Base-by-base conservation (phyloP, 2,113 vertebrate genomes). In the Alectura lathami region DNA sequence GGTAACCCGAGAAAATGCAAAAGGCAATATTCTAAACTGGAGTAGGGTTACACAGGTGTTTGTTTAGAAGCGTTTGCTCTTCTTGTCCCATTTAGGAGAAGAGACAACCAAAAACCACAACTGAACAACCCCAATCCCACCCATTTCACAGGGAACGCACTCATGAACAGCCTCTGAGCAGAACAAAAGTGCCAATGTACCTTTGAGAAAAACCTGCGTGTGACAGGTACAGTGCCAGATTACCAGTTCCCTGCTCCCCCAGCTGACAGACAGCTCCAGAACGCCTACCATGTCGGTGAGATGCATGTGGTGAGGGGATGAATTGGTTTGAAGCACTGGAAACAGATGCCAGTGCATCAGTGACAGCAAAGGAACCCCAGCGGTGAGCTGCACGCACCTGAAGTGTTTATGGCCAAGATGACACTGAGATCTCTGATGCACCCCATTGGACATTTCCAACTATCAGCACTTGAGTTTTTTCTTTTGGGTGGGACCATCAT, bases 181-280 rank as follows among this genome's bases (percentile, higher is more conserved):
- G 14, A 27, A 27, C n/a, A 23, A 22, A 62, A 18, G 62, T 27
- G 22, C 42, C 4, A 4, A 15, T 6, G 17, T 24, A 34, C 29
- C 38, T 36, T 3, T 36, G 38, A 53, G 70, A 63, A 27, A 32
- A n/a, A 13, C 27, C 34, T 68, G 48, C 43, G 13, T 0, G 0
- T 1, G 5, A 24, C 22, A 53, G 59, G 15, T 43, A 13, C 34
- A 67, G 59, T 0, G 1, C 56, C 34, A 23, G 21, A 5, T 9
- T 9, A 50, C 0, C 64, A 43, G 34, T 14, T 47, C 53, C 36
- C 20, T 23, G 8, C 75, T 26, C 45, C 29, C 47, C 29, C 21
- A 32, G 34, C 6, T 20, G 40, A 13, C 24, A 16, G 13, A 38
- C 14, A n/a, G 38, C 22, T 11, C 34, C 42, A 23, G 26, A 24